These are phyloP conservation scores for Limenitis camilla DNA, from an alignment of 2,888 invertebrate species.

Conservation along the genomic window DNA sequence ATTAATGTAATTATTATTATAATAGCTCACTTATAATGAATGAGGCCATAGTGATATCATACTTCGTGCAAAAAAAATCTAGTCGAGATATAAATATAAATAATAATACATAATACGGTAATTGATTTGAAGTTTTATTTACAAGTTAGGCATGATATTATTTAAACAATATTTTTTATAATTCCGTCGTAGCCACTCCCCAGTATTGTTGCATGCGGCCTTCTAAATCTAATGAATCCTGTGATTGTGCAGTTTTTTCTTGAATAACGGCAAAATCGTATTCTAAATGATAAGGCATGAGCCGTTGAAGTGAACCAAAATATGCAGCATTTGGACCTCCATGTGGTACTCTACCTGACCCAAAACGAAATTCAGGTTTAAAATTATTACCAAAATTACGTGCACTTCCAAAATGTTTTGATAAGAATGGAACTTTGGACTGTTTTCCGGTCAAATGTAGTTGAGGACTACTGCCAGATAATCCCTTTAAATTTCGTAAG, in stretches of 20 bases:
- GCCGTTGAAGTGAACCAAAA: slow-evolving; percentile 87
- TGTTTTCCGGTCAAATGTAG: slow-evolving; percentile 66
- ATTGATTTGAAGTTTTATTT: slow-evolving; percentile 62
- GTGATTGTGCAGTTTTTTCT: slow-evolving; percentile 78
- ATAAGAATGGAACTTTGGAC: slow-evolving; percentile 73
- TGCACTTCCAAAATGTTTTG: slow-evolving; percentile 86
- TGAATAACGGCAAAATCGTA: slow-evolving; percentile 89
- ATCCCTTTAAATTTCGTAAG: slow-evolving; percentile 74
- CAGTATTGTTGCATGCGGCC: slow-evolving; percentile 92
- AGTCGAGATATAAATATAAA: slow-evolving; percentile 68
- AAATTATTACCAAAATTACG: slow-evolving; percentile 82
- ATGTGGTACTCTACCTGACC: slow-evolving; percentile 76
- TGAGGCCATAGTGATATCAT: slow-evolving; percentile 64
- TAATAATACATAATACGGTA: slow-evolving; percentile 49
- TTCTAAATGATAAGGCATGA: slow-evolving; percentile 87
- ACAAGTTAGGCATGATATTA: slow-evolving; percentile 36
- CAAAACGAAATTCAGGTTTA: slow-evolving; percentile 75
- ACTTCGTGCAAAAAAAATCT: slow-evolving; percentile 71
- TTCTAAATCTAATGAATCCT: slow-evolving; percentile 86
- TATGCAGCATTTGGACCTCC: slow-evolving; percentile 91
- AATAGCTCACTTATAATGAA: slow-evolving; percentile 8
- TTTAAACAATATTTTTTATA: slow-evolving; percentile 60
- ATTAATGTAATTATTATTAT: slow-evolving; percentile 16
- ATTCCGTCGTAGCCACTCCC: slow-evolving; percentile 91
- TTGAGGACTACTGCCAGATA: slow-evolving; percentile 82